Evolutionary conservation across 1,140 invertebrate species (phyloP).

Genomic region (Sycophila sp.): DNA sequence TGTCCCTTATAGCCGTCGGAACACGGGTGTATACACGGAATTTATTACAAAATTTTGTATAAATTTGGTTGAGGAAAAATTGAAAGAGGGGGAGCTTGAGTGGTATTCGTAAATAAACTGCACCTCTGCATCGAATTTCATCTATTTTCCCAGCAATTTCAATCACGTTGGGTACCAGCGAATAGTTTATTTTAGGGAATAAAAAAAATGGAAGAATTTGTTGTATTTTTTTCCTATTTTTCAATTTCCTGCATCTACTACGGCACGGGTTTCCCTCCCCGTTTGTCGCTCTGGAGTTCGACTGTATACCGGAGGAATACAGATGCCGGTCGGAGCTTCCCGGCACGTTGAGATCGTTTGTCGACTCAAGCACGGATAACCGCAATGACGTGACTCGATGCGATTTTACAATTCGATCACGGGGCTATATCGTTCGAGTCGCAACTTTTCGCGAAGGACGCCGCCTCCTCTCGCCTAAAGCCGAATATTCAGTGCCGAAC

Average conservation of each 20-base stretch:
- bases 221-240: not conserved
- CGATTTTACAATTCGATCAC: conserved; percentile 37
- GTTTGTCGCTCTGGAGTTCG: not conserved
- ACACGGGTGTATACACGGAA: too few species aligned
- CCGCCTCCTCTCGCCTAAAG: not conserved
- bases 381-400: conserved; percentile 23
- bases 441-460: not conserved
- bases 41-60: too few species aligned
- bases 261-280: not conserved
- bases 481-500: too few species aligned
- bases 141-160: too few species aligned
- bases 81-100: too few species aligned
- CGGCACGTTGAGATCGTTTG: conserved; percentile 26
- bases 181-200: too few species aligned
- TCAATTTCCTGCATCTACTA: not conserved
- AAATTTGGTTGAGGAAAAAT: too few species aligned
- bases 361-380: conserved; percentile 28
- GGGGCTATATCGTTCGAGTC: conserved; percentile 8
- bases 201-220: conserved; percentile 2
- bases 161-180: too few species aligned
- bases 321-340: conserved; percentile 12
- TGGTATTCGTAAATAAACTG: too few species aligned
- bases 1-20: too few species aligned
- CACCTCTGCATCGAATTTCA: too few species aligned
- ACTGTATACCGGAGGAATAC: conserved; percentile 23